Evolutionary conservation across 2,888 invertebrate genomes (phyloP), one percentile per base, ranked within the genome.

Genomic region (Cyclophora albipunctata): DNA sequence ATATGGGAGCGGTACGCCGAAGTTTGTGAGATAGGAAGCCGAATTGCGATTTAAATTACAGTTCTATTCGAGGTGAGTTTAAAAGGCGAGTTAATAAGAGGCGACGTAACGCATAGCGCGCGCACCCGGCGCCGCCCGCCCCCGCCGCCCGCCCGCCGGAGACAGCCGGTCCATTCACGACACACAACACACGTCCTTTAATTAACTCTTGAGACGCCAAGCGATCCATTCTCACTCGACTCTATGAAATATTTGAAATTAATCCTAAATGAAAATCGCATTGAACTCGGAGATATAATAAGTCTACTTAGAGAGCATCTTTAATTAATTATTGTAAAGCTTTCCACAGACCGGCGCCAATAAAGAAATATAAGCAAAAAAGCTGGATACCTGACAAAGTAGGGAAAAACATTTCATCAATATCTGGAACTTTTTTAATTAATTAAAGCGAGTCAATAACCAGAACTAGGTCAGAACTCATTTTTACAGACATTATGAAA

Each of bases 401-500:
- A 20, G 20, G 20, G 37, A 5, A 34, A 34, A 34, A 33, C 3
- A 33, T 43, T 34, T 46, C 42, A 52, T 46, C 50, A 52, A 53
- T 55, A 37, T 53, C 51, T 42, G 49, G 50, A 59, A 49, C 50
- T 52, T 54, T 47, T 57, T 45, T 47, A 58, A 62, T 53, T 58
- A 55, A 55, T 49, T 47, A 40, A 52, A 59, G 58, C 53, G 57
- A 58, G 54, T 62, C 49, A 58, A 59, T 58, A 52, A 50, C 59
- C 57, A 64, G 61, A 66, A 59, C 46, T 61, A 55, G 4, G 51
- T 51, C 49, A 48, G 54, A 52, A 63, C 20, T 20, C 20, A 20
- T 20, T 20, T 20, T 20, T 20, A 20, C 20, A 20, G 20, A 20
- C 20, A 20, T 20, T 20, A 20, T 20, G 20, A 20, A 20, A 20